Conservation (phyloP, 2,113 vertebrate genomes). For the Scartelaos histophorus region DNA sequence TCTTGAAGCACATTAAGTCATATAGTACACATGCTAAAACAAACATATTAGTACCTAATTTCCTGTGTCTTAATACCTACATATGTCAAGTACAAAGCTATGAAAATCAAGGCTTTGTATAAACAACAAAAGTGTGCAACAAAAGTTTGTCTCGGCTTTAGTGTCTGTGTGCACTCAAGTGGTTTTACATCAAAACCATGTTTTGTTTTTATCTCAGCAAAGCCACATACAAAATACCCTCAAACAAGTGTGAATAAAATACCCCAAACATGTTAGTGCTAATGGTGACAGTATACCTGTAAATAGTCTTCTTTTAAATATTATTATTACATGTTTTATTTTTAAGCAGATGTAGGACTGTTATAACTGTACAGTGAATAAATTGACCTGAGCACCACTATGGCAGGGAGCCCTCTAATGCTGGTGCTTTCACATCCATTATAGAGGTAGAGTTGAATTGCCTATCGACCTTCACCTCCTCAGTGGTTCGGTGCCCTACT, state of each 20-base stretch:
- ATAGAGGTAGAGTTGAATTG: slow-evolving; percentile 25
- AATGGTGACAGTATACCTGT: neutral
- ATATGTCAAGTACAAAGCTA: neutral
- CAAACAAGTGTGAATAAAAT: slow-evolving; percentile 61
- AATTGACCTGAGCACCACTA: slow-evolving; percentile 7
- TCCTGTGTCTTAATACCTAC: slow-evolving; percentile 21
- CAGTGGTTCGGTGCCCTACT: slow-evolving; percentile 38
- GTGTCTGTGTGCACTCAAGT: slow-evolving; percentile 19
- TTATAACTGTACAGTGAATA: neutral
- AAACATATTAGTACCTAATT: slow-evolving; percentile 19
- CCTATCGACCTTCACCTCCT: slow-evolving; percentile 24
- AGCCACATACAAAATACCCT: slow-evolving; percentile 16
- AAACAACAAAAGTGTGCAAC: neutral
- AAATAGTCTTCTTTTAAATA: neutral
- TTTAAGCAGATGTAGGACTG: neutral
- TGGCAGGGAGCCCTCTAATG: slow-evolving; percentile 11
- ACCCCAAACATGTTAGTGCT: slow-evolving; percentile 48
- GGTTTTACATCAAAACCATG: slow-evolving; percentile 21
- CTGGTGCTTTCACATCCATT: slow-evolving; percentile 25
- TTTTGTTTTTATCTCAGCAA: slow-evolving; percentile 50
- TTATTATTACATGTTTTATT: neutral
- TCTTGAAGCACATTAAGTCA: slow-evolving; percentile 27
- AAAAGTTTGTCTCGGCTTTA: slow-evolving; percentile 11
- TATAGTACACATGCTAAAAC: slow-evolving; percentile 26
- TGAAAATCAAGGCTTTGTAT: neutral